phyloP scores from a whole-genome alignment of 2,888 invertebrate species.

The Mesorhabditis sp. region DNA sequence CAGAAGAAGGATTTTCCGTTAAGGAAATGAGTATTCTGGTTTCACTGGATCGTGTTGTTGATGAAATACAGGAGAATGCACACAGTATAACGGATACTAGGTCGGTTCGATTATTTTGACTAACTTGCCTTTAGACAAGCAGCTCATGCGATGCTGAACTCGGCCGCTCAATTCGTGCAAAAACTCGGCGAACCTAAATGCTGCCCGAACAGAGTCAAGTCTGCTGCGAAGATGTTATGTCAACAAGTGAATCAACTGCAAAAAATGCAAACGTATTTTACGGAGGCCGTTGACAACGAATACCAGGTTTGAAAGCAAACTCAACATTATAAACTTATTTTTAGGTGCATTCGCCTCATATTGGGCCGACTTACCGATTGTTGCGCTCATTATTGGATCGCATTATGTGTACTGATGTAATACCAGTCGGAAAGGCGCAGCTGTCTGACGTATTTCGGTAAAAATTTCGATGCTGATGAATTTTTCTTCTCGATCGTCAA shows the following conservation, averaged over 20 bases:
- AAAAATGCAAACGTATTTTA: not conserved
- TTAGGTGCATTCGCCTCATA: no score
- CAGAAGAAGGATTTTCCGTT: not conserved
- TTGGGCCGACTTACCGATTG: no score
- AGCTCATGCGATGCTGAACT: not conserved
- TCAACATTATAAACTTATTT: not conserved
- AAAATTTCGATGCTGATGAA: no score
- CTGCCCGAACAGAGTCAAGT: not conserved
- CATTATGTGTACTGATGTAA: no score
- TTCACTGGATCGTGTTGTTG: not conserved
- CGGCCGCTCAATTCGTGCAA: not conserved
- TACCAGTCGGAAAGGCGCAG: no score
- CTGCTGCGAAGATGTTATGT: not conserved
- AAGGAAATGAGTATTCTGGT: not conserved
- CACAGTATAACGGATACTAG: not conserved
- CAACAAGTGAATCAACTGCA: not conserved
- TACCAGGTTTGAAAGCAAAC: not conserved
- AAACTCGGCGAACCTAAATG: not conserved
- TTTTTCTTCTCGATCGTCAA: no score
- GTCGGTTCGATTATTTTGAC: not conserved
- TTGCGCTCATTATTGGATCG: no score
- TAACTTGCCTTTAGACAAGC: not conserved
- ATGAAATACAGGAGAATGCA: not conserved
- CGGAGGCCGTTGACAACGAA: not conserved
- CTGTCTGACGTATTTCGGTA: no score